Base-by-base conservation (phyloP, 2,888 invertebrate genomes). In the Synergus umbraculus region DNA sequence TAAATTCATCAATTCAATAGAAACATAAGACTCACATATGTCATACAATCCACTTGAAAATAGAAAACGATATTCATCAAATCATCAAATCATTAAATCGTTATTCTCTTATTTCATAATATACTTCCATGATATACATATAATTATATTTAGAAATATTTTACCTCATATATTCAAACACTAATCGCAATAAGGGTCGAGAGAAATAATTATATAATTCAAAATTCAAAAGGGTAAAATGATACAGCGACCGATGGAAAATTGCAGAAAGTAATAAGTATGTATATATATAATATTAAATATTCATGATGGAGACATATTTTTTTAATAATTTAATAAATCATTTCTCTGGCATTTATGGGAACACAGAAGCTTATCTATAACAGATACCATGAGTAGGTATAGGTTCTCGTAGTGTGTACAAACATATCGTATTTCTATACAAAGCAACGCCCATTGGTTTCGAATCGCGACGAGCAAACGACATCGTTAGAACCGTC, bases 361-460 rank as follows among this genome's bases (percentile, higher is more conserved):
- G 41, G 43, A 64, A 43, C 43, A 66, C 58, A 54, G 64, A 66
- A 58, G 78, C 66, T 29, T 69, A 46, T 65, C 54, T 73, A 73
- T 54, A 73, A 54, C 54, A 41, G 73, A 73, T 37, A 37, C 15
- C 15, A 64, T 49, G 64, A 63, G 54, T 65, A 60, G 63, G 22
- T 69, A 49, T 67, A 37, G 13, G 66, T 60, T 69, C 29, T 81
- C 66, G 29, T 69, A 65, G 82, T 80, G 79, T 77, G 73, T 82
- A 88, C 87, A 90, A 87, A 87, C 87, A 87, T 90, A 90, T 90
- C 89, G 83, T 84, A 81, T 90, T 90, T 88, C 89, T 82, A 29
- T 29, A 79, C 85, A 86, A 88, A 88, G 88, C 88, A 85, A 86
- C 86, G 89, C 89, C 90, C 89, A 89, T 89, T 82, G 84, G 85